Evolutionary conservation across 2,113 vertebrate genomes (phyloP).

Genomic region (Microtus montanus): DNA sequence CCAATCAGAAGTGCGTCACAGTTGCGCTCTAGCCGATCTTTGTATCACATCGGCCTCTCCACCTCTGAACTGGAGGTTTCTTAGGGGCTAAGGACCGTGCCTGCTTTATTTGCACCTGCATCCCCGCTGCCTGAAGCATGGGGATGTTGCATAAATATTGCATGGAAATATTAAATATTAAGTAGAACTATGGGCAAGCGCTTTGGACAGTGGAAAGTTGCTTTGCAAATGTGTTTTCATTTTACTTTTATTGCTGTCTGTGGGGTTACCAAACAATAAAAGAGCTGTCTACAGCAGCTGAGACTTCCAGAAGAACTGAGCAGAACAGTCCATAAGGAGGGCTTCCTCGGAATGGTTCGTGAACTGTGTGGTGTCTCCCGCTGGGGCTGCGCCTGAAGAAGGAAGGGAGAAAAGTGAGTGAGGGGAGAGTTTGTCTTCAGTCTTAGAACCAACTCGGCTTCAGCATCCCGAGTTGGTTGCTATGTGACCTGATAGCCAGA

Average conservation of each 20-base stretch:
- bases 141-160: background rate
- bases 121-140: background rate
- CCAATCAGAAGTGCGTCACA: background rate
- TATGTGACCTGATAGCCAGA: conserved; percentile 8
- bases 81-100: background rate
- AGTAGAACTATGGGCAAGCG: background rate
- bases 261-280: background rate
- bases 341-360: background rate
- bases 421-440: background rate
- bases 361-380: accelerated
- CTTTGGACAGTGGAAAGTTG: conserved; percentile 48
- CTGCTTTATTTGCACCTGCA: background rate
- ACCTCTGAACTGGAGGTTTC: background rate
- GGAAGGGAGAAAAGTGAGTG: background rate
- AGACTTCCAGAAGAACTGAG: conserved; percentile 29
- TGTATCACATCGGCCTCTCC: background rate
- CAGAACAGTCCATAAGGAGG: background rate
- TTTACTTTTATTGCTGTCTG: conserved; percentile 42
- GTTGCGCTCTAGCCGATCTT: background rate
- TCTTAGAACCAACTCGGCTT: background rate
- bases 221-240: conserved; percentile 55
- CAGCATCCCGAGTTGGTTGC: background rate
- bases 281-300: background rate
- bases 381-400: background rate
- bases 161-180: conserved; percentile 54